Evolutionary conservation across 2,888 invertebrate genomes (phyloP).

Genomic region (Philereme transversata): DNA sequence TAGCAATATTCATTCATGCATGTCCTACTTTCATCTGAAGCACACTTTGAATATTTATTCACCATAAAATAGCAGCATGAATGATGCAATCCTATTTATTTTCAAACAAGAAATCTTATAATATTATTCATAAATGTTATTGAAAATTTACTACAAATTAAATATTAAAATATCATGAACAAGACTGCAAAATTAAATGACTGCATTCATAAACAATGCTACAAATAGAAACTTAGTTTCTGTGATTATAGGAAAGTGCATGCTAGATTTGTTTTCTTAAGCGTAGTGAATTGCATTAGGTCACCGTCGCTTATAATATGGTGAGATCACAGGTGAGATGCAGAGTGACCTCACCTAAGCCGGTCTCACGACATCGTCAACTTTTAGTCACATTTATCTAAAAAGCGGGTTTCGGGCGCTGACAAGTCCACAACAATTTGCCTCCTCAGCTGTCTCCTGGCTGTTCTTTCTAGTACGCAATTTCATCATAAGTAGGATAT

Average conservation of each 20-base stretch:
- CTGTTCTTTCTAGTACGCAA: too few relatives aligned
- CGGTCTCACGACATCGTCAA: conserved; percentile 28
- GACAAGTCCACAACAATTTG: too few relatives aligned
- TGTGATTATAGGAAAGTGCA: conserved; percentile 2
- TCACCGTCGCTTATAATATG: conserved; percentile 67
- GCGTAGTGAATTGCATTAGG: conserved; percentile 49
- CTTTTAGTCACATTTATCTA: conserved; percentile 32
- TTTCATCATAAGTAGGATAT: too few relatives aligned
- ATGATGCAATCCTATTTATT: conserved; percentile 2
- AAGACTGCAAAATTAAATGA: too few relatives aligned
- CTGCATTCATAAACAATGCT: too few relatives aligned
- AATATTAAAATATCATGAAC: too few relatives aligned
- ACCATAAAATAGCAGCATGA: conserved; percentile 1
- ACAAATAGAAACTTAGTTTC: too few relatives aligned
- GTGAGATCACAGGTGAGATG: conserved; percentile 50
- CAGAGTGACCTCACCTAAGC: conserved; percentile 57
- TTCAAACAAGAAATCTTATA: conserved; percentile 30
- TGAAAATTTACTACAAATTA: background rate
- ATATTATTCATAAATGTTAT: background rate
- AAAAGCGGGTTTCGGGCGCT: background rate
- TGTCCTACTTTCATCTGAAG: conserved; percentile 24
- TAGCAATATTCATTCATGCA: conserved; percentile 9
- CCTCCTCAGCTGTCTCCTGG: background rate
- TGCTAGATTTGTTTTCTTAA: conserved; percentile 42
- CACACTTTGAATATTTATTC: conserved; percentile 9